Evolutionary conservation across 2,797 vertebrate species (phyloP).

Genomic region (Okamejei kenojei): DNA sequence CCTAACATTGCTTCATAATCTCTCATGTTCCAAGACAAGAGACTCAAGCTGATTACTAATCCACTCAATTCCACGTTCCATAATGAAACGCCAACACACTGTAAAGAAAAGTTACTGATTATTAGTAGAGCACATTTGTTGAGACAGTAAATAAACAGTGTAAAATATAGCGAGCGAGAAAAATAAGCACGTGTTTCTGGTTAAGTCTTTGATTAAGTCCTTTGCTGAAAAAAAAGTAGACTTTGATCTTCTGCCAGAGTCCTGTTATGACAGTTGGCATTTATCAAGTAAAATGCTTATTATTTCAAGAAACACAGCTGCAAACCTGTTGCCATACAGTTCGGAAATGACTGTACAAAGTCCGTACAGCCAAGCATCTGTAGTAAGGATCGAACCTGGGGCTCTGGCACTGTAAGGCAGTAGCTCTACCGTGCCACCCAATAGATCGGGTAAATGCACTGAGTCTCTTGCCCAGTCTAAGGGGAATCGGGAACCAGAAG

Average conservation of each 20-base stretch:
- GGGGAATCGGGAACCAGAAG: too few species aligned
- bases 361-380: too few species aligned
- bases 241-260: neutral
- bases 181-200: neutral
- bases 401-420: too few species aligned
- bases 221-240: neutral
- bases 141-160: neutral
- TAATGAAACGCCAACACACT: neutral
- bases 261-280: slow-evolving; percentile 16
- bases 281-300: neutral
- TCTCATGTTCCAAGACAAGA: neutral
- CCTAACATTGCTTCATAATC: neutral
- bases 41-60: neutral
- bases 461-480: too few species aligned
- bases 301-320: slow-evolving; percentile 29
- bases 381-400: too few species aligned
- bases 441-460: too few species aligned
- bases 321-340: neutral
- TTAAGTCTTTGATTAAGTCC: neutral
- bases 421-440: too few species aligned
- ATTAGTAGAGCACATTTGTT: neutral
- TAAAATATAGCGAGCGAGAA: neutral
- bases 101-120: neutral
- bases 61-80: neutral
- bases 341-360: too few species aligned